A percentile compares a stretch with the other conserved stretches of the same genome.
Conservation (phyloP, 2,113 vertebrate species). For the Coturnix japonica region DNA sequence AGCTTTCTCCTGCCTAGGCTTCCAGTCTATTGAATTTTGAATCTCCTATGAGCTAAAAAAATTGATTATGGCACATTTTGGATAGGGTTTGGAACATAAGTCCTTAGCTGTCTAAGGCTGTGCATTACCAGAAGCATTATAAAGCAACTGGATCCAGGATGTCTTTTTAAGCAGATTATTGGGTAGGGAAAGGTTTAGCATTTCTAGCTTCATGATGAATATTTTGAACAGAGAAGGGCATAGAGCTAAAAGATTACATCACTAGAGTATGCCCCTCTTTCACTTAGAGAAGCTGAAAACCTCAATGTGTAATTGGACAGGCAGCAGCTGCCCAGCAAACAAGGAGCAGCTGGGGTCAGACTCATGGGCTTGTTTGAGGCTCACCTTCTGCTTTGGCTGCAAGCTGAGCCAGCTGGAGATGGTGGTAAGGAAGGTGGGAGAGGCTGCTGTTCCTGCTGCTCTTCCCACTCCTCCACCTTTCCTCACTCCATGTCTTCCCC, state of each 20-base stretch:
- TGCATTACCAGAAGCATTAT: slow-evolving; percentile 1
- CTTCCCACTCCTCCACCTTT: background rate
- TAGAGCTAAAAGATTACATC: background rate
- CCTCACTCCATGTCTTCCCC: background rate
- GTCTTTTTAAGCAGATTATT: slow-evolving; percentile 20
- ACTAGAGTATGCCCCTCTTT: background rate
- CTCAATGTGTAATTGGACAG: background rate
- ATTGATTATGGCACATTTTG: slow-evolving; percentile 69
- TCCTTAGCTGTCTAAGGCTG: slow-evolving; percentile 19
- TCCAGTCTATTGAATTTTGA: slow-evolving; percentile 66
- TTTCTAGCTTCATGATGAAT: slow-evolving; percentile 19
- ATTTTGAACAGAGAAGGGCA: slow-evolving; percentile 19
- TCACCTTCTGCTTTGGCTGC: background rate
- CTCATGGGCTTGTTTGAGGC: background rate
- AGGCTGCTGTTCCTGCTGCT: background rate
- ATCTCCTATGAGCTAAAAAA: slow-evolving; percentile 71
- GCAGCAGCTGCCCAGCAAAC: background rate
- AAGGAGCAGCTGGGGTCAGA: rapidly evolving
- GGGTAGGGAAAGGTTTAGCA: background rate
- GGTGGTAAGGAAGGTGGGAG: background rate
- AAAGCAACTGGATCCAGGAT: background rate
- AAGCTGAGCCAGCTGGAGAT: background rate
- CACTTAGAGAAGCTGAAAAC: background rate
- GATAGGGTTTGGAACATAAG: slow-evolving; percentile 44
- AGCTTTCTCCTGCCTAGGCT: slow-evolving; percentile 64